Percentiles rank a stretch among this genome's conserved stretches.
phyloP scores from a whole-genome alignment of 2,113 vertebrate genomes.

The Erpornis zantholeuca region DNA sequence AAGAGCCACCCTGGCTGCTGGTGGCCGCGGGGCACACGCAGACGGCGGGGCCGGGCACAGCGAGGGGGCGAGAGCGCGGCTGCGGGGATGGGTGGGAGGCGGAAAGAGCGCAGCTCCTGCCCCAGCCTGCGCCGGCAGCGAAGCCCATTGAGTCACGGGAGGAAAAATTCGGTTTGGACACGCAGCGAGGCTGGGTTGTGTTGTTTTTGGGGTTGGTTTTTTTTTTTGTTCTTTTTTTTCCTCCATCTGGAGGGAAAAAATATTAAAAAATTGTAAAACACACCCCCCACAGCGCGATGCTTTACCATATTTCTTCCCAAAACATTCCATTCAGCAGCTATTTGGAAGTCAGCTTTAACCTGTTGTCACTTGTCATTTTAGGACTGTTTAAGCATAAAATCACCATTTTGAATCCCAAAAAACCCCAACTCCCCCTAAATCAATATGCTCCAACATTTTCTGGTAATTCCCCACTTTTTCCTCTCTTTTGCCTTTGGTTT shows the following conservation, averaged over 20 bases:
- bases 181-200: neutral
- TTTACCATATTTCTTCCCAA: neutral
- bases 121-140: neutral
- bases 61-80: neutral
- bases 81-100: neutral
- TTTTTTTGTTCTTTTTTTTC: too few species aligned
- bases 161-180: neutral
- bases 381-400: neutral
- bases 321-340: neutral
- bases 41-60: neutral
- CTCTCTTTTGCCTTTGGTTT: neutral
- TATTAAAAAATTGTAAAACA: too few species aligned
- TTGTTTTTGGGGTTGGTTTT: too few species aligned
- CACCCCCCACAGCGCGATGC: too few species aligned
- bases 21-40: conserved; percentile 20
- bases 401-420: neutral
- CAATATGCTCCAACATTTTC: neutral
- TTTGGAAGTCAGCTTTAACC: neutral
- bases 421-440: neutral
- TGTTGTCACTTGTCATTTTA: neutral
- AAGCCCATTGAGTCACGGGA: accelerated
- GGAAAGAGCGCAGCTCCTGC: neutral
- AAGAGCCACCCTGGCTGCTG: conserved; percentile 19
- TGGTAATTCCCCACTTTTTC: neutral
- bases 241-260: too few species aligned